Conservation (phyloP, 2,113 vertebrate genomes). For the Elachura formosa region DNA sequence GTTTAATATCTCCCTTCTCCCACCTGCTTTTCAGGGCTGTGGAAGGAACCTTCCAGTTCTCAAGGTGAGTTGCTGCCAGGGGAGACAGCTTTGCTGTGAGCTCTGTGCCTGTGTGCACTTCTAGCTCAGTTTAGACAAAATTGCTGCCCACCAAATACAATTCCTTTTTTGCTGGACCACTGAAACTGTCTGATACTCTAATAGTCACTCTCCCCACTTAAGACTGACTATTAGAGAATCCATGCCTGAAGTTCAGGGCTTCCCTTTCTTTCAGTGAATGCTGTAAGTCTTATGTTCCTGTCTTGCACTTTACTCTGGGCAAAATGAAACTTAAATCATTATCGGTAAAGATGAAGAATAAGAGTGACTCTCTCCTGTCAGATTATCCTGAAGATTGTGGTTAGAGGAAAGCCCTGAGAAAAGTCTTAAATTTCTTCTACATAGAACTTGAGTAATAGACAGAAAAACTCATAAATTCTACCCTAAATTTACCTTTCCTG, state of each 20-base stretch:
- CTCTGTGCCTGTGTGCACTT: not conserved
- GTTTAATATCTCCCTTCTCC: not conserved
- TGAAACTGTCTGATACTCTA: no score
- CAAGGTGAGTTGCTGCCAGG: accelerated
- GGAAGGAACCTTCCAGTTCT: not conserved
- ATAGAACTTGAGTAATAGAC: not conserved
- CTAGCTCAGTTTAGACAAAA: not conserved
- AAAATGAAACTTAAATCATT: not conserved
- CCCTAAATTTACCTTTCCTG: not conserved
- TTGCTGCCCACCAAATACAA: not conserved
- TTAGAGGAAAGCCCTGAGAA: not conserved
- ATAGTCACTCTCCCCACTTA: not conserved
- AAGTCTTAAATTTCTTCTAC: not conserved
- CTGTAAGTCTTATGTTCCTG: not conserved
- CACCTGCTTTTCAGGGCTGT: not conserved
- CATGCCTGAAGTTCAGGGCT: not conserved
- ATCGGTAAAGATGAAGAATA: not conserved
- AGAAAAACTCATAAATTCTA: not conserved
- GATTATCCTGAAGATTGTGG: not conserved
- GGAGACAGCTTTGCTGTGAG: not conserved
- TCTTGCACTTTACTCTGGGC: not conserved
- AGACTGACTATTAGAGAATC: not conserved
- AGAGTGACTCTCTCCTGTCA: not conserved
- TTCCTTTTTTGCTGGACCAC: not conserved
- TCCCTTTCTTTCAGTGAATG: not conserved